These are phyloP conservation scores for Eumacrocentrus americanus DNA, from an alignment of 2,888 invertebrate species.

Conservation along the genomic window DNA sequence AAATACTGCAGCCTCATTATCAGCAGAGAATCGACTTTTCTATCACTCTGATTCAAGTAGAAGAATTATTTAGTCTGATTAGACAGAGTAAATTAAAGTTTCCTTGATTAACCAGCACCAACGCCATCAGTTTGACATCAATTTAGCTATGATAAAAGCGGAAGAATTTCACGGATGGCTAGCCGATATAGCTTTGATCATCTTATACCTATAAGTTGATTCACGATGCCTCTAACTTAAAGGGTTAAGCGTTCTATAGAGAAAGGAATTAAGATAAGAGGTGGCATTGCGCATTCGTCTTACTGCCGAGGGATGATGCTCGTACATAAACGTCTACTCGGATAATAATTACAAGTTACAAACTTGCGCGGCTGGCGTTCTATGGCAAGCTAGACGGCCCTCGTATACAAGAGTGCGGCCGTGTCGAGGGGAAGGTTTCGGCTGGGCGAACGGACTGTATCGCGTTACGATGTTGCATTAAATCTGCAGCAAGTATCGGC, in stretches of 20 bases:
- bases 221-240: constrained; percentile 8
- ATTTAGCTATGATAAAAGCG: background rate
- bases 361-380: constrained; percentile 52
- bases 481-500: constrained; percentile 54
- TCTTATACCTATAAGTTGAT: constrained; percentile 12
- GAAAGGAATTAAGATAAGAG: background rate
- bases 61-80: background rate
- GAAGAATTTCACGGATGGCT: constrained; percentile 4
- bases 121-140: background rate
- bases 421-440: constrained; percentile 40
- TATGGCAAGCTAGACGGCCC: constrained; percentile 35
- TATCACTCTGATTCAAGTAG: background rate
- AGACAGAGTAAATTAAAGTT: background rate
- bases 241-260: constrained; percentile 12
- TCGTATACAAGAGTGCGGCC: constrained; percentile 28
- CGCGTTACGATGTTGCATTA: constrained; percentile 55
- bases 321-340: constrained; percentile 33
- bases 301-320: constrained; percentile 27
- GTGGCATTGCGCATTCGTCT: constrained; percentile 25
- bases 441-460: constrained; percentile 52
- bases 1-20: constrained; percentile 33
- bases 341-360: constrained; percentile 57
- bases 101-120: background rate
- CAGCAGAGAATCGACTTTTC: background rate
- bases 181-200: constrained; percentile 7